phyloP scores from a whole-genome alignment of 1,140 invertebrate species.

The Drosophila burlai region DNA sequence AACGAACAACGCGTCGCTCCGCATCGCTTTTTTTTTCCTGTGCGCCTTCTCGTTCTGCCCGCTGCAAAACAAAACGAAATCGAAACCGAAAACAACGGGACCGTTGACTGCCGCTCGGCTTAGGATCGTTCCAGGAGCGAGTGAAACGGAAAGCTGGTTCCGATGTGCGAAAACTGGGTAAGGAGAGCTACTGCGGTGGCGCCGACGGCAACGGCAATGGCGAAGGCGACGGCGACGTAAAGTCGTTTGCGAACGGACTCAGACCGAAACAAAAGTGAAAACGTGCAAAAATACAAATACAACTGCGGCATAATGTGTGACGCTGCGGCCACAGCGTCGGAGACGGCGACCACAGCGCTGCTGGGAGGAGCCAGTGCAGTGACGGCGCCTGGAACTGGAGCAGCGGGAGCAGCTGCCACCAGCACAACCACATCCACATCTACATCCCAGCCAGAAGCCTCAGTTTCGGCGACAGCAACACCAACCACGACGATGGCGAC shows the following conservation, averaged over 20 bases:
- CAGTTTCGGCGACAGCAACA: constrained; percentile 1
- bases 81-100: constrained; percentile 2
- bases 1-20: constrained; percentile 16
- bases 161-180: constrained; percentile 40
- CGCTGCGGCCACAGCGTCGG: constrained; percentile 46
- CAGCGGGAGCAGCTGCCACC: constrained; percentile 18
- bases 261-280: constrained; percentile 78
- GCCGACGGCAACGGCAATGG: constrained; percentile 1
- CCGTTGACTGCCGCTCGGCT: neutral
- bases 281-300: constrained; percentile 66
- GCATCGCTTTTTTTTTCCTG: constrained; percentile 5
- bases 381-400: constrained; percentile 18
- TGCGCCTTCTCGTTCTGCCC: constrained; percentile 19
- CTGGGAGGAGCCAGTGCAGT: constrained; percentile 20
- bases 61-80: constrained; percentile 20
- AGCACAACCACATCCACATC: constrained; percentile 15
- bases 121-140: constrained; percentile 26
- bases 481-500: constrained; percentile 12
- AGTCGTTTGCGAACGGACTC: constrained; percentile 37
- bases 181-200: constrained; percentile 20
- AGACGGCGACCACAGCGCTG: constrained; percentile 22
- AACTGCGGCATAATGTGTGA: constrained; percentile 70
- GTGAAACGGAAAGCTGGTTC: constrained; percentile 18
- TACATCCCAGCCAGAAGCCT: constrained; percentile 14
- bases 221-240: constrained; percentile 23